phyloP scores from a whole-genome alignment of 1,140 invertebrate genomes.

The Rhopalosiphum padi region DNA sequence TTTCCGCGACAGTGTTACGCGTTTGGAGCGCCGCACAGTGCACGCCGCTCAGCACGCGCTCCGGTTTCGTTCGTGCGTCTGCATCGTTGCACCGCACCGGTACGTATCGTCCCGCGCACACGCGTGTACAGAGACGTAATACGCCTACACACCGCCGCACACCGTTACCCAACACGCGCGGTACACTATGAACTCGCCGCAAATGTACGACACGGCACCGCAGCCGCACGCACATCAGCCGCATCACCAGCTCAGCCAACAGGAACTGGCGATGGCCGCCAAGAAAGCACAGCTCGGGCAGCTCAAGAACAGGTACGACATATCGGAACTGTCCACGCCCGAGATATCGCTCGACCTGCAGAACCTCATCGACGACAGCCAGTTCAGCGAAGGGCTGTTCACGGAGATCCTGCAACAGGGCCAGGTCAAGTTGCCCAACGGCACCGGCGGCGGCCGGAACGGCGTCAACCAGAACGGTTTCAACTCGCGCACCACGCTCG shows the following conservation, averaged over 20 bases:
- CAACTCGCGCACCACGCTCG: constrained; percentile 74
- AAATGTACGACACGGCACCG: constrained; percentile 61
- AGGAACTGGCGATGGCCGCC: constrained; percentile 58
- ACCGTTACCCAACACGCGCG: neutral
- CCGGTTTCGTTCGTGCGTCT: neutral
- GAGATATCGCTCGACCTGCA: constrained; percentile 89
- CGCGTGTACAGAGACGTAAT: neutral
- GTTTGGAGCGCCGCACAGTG: neutral
- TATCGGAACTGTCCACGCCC: constrained; percentile 85
- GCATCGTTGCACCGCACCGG: neutral
- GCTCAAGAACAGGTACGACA: constrained; percentile 66
- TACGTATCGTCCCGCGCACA: neutral
- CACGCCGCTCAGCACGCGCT: neutral
- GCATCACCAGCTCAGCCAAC: constrained; percentile 57
- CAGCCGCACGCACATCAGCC: constrained; percentile 53
- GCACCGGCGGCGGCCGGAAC: constrained; percentile 64
- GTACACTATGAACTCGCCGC: constrained; percentile 61
- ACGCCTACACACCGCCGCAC: neutral
- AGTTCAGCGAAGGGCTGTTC: constrained; percentile 83
- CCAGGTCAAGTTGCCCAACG: constrained; percentile 64
- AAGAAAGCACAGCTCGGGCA: constrained; percentile 60
- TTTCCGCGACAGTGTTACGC: neutral
- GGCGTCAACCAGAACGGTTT: constrained; percentile 61
- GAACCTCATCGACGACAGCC: constrained; percentile 84
- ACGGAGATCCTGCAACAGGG: constrained; percentile 76